Evolutionary conservation across 1,140 invertebrate genomes (phyloP), one percentile per base, ranked within the genome.

Genomic region (Drosophila insularis): DNA sequence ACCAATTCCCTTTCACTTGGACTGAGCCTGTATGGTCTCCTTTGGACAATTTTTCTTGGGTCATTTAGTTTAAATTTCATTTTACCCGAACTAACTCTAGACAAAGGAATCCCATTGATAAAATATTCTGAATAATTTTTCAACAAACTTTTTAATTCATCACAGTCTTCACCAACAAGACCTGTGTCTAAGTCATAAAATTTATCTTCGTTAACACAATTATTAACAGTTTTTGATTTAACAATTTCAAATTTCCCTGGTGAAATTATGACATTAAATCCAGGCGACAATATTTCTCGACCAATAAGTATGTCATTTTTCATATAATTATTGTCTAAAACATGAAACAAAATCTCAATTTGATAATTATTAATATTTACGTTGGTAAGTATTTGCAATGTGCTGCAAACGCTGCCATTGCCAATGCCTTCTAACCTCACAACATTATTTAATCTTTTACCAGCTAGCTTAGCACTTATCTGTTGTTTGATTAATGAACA

Each of bases 341-440:
- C 71, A 68, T 74, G 68, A 27, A 74, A 74, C 60, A 75, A 62
- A 2, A 75, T 32, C 27, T 75, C 73, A 61, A 75, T 63, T 54
- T 19, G 54, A 53, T 75, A 43, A 21, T 66, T 5, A 39, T 62
- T 17, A 37, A 59, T 59, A 17, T 11, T 19, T 46, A 62, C n/a
- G n/a, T n/a, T n/a, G n/a, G n/a, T n/a, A n/a, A n/a, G n/a, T n/a
- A n/a, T n/a, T n/a, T n/a, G n/a, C n/a, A n/a, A n/a, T n/a, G n/a
- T n/a, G n/a, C n/a, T n/a, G n/a, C n/a, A n/a, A n/a, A n/a, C n/a
- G n/a, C n/a, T n/a, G n/a, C n/a, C n/a, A n/a, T n/a, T n/a, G n/a
- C n/a, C n/a, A n/a, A n/a, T n/a, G n/a, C 53, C 21, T 13, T 54
- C 23, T 5, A 54, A 27, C 53, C 5, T 54, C 11, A 27, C 53